Evolutionary conservation across 1,140 invertebrate genomes (phyloP).

Genomic region (Temnothorax nylanderi): DNA sequence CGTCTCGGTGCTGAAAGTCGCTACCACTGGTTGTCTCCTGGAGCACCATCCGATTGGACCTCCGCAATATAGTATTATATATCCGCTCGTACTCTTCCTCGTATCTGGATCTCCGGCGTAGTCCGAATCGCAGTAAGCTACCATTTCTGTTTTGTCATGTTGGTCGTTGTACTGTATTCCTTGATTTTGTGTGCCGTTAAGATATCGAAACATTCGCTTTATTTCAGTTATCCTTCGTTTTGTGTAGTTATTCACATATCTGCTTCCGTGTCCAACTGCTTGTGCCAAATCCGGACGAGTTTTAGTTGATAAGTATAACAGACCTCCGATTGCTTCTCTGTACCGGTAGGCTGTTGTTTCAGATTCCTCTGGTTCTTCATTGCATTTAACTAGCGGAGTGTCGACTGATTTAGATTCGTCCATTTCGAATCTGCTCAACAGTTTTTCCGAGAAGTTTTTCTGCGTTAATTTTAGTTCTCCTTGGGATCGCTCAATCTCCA

Average conservation of each 20-base stretch:
- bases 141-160: not conserved
- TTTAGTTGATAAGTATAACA: slow-evolving; percentile 4
- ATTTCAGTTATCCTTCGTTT: not conserved
- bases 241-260: not conserved
- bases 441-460: not conserved
- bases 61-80: slow-evolving; percentile 4
- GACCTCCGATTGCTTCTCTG: not conserved
- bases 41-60: slow-evolving; percentile 13
- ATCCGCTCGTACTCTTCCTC: slow-evolving; percentile 18
- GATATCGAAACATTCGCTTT: slow-evolving; percentile 16
- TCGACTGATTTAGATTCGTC: not conserved
- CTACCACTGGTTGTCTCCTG: not conserved
- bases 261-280: not conserved
- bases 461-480: not conserved
- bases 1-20: slow-evolving; percentile 1
- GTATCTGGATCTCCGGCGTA: not conserved
- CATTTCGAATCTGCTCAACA: not conserved
- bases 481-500: not conserved
- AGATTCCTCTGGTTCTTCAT: not conserved
- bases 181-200: not conserved
- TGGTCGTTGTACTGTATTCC: not conserved
- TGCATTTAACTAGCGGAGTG: not conserved
- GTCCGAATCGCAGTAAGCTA: not conserved
- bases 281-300: not conserved
- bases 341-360: not conserved